Evolutionary conservation across 1,140 invertebrate genomes (phyloP).

Genomic region (Drosophila varians): DNA sequence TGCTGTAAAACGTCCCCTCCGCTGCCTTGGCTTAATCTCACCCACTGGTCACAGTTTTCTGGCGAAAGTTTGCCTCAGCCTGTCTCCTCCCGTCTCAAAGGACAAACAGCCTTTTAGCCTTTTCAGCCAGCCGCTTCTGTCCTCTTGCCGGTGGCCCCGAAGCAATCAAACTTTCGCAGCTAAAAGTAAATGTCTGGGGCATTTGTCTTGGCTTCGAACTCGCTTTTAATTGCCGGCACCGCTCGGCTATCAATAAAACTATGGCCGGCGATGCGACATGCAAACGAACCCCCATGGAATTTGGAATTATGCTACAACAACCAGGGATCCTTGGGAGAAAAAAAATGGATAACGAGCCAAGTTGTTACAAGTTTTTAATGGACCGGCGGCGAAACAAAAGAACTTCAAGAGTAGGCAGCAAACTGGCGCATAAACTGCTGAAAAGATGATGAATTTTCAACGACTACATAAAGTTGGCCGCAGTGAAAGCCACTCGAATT

Average conservation of each 20-base stretch:
- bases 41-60: slow-evolving; percentile 38
- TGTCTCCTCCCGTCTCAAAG: neutral
- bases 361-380: slow-evolving; percentile 82
- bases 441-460: slow-evolving; percentile 81
- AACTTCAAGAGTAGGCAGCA: slow-evolving; percentile 54
- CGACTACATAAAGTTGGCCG: slow-evolving; percentile 54
- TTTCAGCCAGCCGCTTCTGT: neutral
- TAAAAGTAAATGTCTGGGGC: slow-evolving; percentile 48
- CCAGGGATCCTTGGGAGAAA: neutral
- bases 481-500: slow-evolving; percentile 54
- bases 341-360: slow-evolving; percentile 73
- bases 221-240: slow-evolving; percentile 61
- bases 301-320: slow-evolving; percentile 60
- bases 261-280: slow-evolving; percentile 48
- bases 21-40: slow-evolving; percentile 19
- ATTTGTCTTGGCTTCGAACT: slow-evolving; percentile 51
- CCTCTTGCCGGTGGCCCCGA: slow-evolving; percentile 7
- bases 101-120: slow-evolving; percentile 9
- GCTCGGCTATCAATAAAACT: slow-evolving; percentile 67
- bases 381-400: slow-evolving; percentile 50
- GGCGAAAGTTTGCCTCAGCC: slow-evolving; percentile 46
- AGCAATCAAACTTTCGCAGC: slow-evolving; percentile 62
- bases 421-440: slow-evolving; percentile 75
- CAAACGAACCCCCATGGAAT: slow-evolving; percentile 57
- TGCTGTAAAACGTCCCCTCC: slow-evolving; percentile 66